Conservation (phyloP, 2,113 vertebrate genomes). For the Myxocyprinus asiaticus region DNA sequence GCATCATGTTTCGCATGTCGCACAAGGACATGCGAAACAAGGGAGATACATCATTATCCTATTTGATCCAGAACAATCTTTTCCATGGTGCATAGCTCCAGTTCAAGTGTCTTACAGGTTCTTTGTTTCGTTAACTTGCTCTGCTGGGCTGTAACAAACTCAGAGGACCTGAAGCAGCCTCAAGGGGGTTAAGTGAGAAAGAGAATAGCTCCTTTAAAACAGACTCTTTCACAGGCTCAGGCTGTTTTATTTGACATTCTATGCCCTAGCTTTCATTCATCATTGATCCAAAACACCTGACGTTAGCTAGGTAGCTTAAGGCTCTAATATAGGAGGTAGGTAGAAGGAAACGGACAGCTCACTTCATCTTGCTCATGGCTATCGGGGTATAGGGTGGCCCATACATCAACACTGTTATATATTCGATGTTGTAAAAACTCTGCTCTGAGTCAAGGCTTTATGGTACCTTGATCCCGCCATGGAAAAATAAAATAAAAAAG, state of each 20-base stretch:
- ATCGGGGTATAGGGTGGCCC: slow-evolving; percentile 30
- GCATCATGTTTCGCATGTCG: neutral
- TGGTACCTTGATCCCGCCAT: too few relatives aligned
- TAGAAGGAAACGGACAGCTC: slow-evolving; percentile 53
- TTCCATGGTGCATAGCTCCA: neutral
- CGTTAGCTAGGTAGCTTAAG: slow-evolving; percentile 53
- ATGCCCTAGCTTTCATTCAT: slow-evolving; percentile 60
- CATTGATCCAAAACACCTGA: slow-evolving; percentile 56
- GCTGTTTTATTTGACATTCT: slow-evolving; percentile 47
- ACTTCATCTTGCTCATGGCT: slow-evolving; percentile 51
- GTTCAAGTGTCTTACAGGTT: slow-evolving; percentile 3
- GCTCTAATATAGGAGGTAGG: slow-evolving; percentile 60
- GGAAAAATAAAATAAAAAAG: too few relatives aligned
- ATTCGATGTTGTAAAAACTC: neutral
- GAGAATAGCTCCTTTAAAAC: slow-evolving; percentile 45
- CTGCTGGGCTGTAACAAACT: slow-evolving; percentile 53
- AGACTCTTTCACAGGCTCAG: slow-evolving; percentile 43
- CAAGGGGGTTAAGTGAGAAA: slow-evolving; percentile 45
- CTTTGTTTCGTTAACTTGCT: slow-evolving; percentile 27
- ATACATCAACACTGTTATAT: slow-evolving; percentile 53
- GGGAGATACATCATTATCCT: neutral
- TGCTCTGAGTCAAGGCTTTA: too few relatives aligned
- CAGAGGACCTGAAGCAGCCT: slow-evolving; percentile 21
- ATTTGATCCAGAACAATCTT: slow-evolving; percentile 42
- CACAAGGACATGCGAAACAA: neutral